Evolutionary conservation across 2,797 vertebrate species (phyloP).

Genomic region (Spinus olivaceus): DNA sequence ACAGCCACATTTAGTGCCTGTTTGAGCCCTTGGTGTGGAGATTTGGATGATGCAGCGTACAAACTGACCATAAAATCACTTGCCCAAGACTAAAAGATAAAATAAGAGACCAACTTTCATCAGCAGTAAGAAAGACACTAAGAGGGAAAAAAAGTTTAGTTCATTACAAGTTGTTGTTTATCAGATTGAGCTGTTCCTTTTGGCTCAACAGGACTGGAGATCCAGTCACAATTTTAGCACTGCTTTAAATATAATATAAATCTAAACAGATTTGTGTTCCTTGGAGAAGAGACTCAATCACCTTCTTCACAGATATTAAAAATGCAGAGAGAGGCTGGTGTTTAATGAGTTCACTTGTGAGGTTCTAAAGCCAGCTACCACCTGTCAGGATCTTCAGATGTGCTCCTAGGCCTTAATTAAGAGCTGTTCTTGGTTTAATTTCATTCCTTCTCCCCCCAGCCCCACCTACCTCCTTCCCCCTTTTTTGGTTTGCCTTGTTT

Average conservation of each 20-base stretch:
- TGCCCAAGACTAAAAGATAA: slow-evolving; percentile 42
- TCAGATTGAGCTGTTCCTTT: not conserved
- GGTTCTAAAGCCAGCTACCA: slow-evolving; percentile 19
- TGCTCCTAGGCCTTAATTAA: slow-evolving; percentile 66
- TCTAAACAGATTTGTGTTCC: not conserved
- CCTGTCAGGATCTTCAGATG: slow-evolving; percentile 33
- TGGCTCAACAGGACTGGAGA: not conserved
- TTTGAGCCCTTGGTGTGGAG: not conserved
- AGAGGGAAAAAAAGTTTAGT: not conserved
- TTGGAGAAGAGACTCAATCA: not conserved
- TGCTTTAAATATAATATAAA: not conserved
- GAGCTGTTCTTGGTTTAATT: slow-evolving; percentile 62
- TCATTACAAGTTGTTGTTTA: rapidly evolving
- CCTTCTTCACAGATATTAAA: not conserved
- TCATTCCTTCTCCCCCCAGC: slow-evolving; percentile 19
- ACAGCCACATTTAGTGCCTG: not conserved
- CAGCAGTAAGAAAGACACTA: slow-evolving; percentile 28
- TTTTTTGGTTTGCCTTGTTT: slow-evolving; percentile 25
- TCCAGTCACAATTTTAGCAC: not conserved
- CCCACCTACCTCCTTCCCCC: not conserved
- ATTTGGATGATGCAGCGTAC: not conserved
- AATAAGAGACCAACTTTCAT: not conserved
- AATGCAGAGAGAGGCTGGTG: not conserved
- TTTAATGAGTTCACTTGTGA: slow-evolving; percentile 44
- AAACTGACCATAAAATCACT: not conserved